Evolutionary conservation across 2,113 vertebrate species (phyloP), one percentile per base, ranked within the genome.

Genomic region (Shinisaurus crocodilurus): DNA sequence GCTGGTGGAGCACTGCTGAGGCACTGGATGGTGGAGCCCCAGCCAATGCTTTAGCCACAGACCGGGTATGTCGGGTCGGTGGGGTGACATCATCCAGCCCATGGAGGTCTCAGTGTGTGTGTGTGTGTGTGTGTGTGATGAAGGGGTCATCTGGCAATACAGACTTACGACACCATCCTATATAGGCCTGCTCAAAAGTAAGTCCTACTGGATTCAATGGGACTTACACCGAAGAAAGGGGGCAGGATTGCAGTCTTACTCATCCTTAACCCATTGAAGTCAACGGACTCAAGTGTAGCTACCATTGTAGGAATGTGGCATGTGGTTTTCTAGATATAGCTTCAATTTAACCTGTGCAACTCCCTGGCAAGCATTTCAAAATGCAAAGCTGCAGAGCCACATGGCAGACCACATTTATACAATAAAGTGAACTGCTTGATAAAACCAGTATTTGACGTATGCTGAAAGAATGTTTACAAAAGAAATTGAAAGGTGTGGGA

Each of bases 361-460:
- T 4, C 60, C 69, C 27, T 6, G 20, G 27, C 50, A 48, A 88
- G 12, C 57, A 69, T 67, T 54, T 76, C 23, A 25, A 43, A 50
- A 91, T 84, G 76, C 29, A 82, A 91, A 88, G 60, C 70, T 77
- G 74, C 40, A 88, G 60, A 65, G 27, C 60, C 57, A 79, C 86
- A 86, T 81, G 29, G 37, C 65, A 81, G 81, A 81, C n/a, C 23
- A 45, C 37, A 60, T 45, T 88, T 79, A 29, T 57, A 70, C 60
- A 84, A 91, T 77, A 82, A 57, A 79, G 48, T 27, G 45, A 69
- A 76, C 83, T 32, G 40, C 80, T 84, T 91, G 81, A 91, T 90
- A 79, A 91, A 84, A 88, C 84, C 81, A 84, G 90, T 67, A 84
- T 84, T 89, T 84, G 81, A 84, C 81, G 75, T 60, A 89, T 45